Conservation (phyloP, 2,888 invertebrate genomes). For the Drosophila fulvimacula region DNA sequence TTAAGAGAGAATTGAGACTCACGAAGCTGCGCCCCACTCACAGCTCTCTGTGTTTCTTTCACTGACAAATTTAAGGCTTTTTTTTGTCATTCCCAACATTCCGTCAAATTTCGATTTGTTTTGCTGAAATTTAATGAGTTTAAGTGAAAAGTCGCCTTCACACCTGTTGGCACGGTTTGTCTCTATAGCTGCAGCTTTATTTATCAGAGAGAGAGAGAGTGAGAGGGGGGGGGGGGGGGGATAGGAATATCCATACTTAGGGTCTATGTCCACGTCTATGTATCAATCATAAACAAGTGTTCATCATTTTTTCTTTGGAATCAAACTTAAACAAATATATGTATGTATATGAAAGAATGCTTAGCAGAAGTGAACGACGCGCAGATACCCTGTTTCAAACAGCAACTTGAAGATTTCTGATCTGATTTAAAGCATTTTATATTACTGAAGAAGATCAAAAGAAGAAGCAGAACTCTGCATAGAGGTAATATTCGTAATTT, state of each 20-base stretch:
- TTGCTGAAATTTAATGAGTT: conserved; percentile 67
- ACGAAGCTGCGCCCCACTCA: not conserved
- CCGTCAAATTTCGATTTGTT: conserved; percentile 3
- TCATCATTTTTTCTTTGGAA: conserved; percentile 22
- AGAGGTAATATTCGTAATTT: not conserved
- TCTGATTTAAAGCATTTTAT: not conserved
- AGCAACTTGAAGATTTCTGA: not conserved
- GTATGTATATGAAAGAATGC: not conserved
- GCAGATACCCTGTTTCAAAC: not conserved
- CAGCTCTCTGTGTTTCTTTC: too few species aligned
- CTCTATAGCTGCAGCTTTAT: conserved; percentile 25
- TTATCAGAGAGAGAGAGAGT: not conserved
- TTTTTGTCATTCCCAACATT: conserved; percentile 29
- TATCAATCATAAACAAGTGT: not conserved
- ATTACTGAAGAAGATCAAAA: too few species aligned
- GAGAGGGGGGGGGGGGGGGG: not conserved
- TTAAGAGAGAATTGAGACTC: not conserved
- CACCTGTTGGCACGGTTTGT: conserved; percentile 47
- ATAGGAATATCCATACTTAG: too few species aligned
- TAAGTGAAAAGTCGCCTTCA: conserved; percentile 39
- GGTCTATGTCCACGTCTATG: not conserved
- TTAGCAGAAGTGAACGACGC: conserved; percentile 3
- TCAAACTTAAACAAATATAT: conserved; percentile 2
- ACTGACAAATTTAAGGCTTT: conserved; percentile 61
- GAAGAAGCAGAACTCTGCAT: too few species aligned